Evolutionary conservation across 2,797 vertebrate genomes (phyloP).

Genomic region (Distichodus sexfasciatus): DNA sequence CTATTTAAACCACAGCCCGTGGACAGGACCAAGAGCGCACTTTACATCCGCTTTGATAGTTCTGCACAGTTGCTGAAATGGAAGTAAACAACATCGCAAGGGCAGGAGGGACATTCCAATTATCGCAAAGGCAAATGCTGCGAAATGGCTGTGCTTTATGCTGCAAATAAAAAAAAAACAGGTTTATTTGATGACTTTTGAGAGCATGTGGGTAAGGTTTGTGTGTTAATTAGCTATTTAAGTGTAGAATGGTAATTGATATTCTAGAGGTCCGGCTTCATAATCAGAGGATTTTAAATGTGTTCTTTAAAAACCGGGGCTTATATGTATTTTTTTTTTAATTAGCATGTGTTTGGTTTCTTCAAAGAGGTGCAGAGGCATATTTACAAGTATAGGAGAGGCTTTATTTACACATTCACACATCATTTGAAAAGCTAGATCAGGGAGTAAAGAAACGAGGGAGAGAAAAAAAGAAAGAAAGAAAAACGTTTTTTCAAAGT

Average conservation of each 20-base stretch:
- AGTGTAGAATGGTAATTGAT: constrained; percentile 6
- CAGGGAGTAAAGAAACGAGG: constrained; percentile 19
- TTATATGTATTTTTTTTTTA: background rate
- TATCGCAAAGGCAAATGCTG: constrained; percentile 6
- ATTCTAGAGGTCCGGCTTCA: background rate
- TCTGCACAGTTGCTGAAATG: background rate
- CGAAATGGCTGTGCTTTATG: background rate
- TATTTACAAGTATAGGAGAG: constrained; percentile 30
- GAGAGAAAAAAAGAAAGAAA: constrained; percentile 28
- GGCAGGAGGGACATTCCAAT: constrained; percentile 12
- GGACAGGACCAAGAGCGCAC: constrained; percentile 1
- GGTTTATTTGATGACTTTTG: background rate
- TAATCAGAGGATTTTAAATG: background rate
- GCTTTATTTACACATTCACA: constrained; percentile 56
- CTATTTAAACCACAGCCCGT: constrained; percentile 37
- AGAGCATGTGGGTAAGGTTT: background rate
- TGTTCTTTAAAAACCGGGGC: too few relatives aligned
- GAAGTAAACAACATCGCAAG: constrained; percentile 16
- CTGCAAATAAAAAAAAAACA: constrained; percentile 4
- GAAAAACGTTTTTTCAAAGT: constrained; percentile 58
- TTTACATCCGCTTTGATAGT: constrained; percentile 20
- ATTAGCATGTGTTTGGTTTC: constrained; percentile 11
- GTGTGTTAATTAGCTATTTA: constrained; percentile 17
- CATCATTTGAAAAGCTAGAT: constrained; percentile 51
- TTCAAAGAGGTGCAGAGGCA: background rate